These are phyloP conservation scores for Ethmia dodecea DNA, from an alignment of 2,888 invertebrate species.

Conservation along the genomic window DNA sequence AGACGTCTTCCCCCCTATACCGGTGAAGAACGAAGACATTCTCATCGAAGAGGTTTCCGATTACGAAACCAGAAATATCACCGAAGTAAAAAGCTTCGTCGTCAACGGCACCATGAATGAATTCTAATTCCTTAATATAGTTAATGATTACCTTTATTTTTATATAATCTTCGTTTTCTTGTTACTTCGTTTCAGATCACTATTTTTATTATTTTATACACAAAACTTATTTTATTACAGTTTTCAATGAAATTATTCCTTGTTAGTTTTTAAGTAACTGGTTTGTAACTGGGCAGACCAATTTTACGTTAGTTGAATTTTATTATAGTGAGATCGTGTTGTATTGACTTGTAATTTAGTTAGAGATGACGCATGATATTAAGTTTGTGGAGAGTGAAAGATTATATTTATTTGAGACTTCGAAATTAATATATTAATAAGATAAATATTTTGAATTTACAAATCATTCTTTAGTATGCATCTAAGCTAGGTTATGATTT, in stretches of 20 bases:
- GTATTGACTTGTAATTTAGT: slow-evolving; percentile 46
- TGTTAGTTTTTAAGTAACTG: slow-evolving; percentile 21
- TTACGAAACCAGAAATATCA: slow-evolving; percentile 51
- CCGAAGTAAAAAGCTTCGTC: slow-evolving; percentile 61
- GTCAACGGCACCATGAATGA: slow-evolving; percentile 49
- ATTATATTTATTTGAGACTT: slow-evolving; percentile 52
- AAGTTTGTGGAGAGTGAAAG: slow-evolving; percentile 20
- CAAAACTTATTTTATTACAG: slow-evolving; percentile 27
- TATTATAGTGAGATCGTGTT: slow-evolving; percentile 44
- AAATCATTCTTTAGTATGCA: slow-evolving; percentile 33
- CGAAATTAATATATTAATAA: slow-evolving; percentile 48
- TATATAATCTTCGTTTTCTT: slow-evolving; percentile 28
- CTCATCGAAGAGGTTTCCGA: slow-evolving; percentile 61
- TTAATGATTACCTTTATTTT: slow-evolving; percentile 6
- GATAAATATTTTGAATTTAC: slow-evolving; percentile 36
- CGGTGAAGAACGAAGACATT: slow-evolving; percentile 61
- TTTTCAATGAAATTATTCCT: slow-evolving; percentile 52
- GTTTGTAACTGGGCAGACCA: neutral
- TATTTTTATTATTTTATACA: slow-evolving; percentile 39
- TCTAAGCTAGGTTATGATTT: slow-evolving; percentile 33
- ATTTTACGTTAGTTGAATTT: slow-evolving; percentile 5
- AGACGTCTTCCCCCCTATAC: slow-evolving; percentile 52
- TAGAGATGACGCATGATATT: slow-evolving; percentile 29
- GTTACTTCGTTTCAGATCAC: slow-evolving; percentile 34
- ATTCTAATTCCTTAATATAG: slow-evolving; percentile 32